phyloP scores from a whole-genome alignment of 2,888 invertebrate genomes.

The Criorhina ranunculi region DNA sequence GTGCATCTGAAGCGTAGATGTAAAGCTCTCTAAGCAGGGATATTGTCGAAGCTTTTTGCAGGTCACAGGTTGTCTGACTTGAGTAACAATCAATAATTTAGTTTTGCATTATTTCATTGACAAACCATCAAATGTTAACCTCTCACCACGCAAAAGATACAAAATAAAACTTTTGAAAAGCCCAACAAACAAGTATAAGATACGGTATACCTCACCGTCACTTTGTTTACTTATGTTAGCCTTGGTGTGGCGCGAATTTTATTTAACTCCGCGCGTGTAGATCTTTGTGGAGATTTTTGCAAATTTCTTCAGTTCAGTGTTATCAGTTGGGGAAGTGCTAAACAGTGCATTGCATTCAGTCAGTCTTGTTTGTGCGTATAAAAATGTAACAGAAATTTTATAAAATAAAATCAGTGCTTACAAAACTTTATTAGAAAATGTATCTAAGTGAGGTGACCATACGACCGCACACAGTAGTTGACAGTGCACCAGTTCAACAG shows the following conservation, averaged over 20 bases:
- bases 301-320: neutral
- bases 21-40: slow-evolving; percentile 6
- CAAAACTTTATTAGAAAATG: slow-evolving; percentile 34
- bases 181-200: neutral
- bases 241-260: neutral
- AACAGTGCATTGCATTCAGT: neutral
- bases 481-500: slow-evolving; percentile 32
- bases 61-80: neutral
- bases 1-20: slow-evolving; percentile 3
- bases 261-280: slow-evolving; percentile 19
- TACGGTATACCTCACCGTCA: neutral
- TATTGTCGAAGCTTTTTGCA: neutral
- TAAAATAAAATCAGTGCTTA: neutral
- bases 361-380: neutral
- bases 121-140: slow-evolving; percentile 20
- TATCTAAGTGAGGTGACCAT: slow-evolving; percentile 78
- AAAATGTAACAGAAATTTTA: slow-evolving; percentile 15
- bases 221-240: slow-evolving; percentile 22
- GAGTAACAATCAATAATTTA: neutral
- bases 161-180: slow-evolving; percentile 26
- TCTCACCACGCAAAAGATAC: slow-evolving; percentile 2
- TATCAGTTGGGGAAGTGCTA: slow-evolving; percentile 18
- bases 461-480: slow-evolving; percentile 15
- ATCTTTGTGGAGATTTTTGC: neutral
- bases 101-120: slow-evolving; percentile 11